Conservation (phyloP, 2,113 vertebrate species). For the Naja naja region DNA sequence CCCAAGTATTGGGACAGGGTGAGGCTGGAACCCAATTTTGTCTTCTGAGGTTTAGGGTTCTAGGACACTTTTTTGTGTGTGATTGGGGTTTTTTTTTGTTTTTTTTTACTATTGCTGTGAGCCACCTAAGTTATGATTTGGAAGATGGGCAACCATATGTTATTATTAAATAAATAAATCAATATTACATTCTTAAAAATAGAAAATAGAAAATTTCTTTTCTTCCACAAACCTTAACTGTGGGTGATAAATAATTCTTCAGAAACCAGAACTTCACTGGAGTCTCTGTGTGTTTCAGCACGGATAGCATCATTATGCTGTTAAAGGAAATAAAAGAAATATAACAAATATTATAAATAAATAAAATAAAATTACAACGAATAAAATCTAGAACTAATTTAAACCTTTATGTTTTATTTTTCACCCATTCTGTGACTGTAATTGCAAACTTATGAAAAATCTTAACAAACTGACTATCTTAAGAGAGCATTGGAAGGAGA, state of each 20-base stretch:
- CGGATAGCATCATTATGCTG: conserved; percentile 99
- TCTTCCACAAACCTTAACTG: conserved; percentile 88
- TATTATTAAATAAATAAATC: not conserved
- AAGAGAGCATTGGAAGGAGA: not conserved
- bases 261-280: conserved; percentile 99
- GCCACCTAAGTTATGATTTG: not conserved
- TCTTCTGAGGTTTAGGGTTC: not conserved
- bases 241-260: conserved; percentile 97
- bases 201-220: not conserved
- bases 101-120: not conserved
- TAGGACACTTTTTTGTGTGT: not conserved
- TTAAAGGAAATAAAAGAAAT: conserved; percentile 39
- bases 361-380: not conserved
- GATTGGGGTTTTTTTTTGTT: not conserved
- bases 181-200: not conserved
- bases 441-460: not conserved
- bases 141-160: not conserved
- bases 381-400: conserved; percentile 20
- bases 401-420: not conserved
- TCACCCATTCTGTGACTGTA: not conserved
- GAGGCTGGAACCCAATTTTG: not conserved
- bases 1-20: not conserved
- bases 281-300: conserved; percentile 94
- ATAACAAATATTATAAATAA: too few relatives aligned
- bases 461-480: not conserved